phyloP scores from a whole-genome alignment of 1,140 invertebrate species.

The Plodia interpunctella region DNA sequence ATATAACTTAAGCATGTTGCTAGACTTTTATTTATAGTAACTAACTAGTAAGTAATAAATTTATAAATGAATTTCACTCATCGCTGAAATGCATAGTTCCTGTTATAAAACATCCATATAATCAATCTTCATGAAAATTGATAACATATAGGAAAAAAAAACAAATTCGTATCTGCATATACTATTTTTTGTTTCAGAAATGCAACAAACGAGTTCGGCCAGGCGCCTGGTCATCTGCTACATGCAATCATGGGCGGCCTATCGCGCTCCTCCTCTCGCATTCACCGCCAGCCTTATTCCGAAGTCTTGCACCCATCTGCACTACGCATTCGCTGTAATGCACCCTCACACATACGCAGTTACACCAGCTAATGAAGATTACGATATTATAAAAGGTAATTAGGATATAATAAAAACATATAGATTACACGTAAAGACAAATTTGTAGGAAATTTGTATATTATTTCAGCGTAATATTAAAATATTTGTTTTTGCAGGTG shows the following conservation, averaged over 20 bases:
- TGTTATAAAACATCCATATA: too few relatives aligned
- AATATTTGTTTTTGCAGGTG: constrained; percentile 57
- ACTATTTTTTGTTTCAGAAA: constrained; percentile 35
- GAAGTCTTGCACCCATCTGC: constrained; percentile 87
- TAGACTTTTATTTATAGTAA: too few relatives aligned
- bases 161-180: too few relatives aligned
- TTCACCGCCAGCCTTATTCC: constrained; percentile 84
- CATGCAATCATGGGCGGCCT: constrained; percentile 81
- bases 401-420: too few relatives aligned
- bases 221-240: constrained; percentile 80
- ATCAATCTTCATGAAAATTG: too few relatives aligned
- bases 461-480: too few relatives aligned
- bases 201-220: constrained; percentile 48
- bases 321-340: constrained; percentile 87
- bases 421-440: too few relatives aligned
- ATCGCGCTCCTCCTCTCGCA: constrained; percentile 81
- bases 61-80: too few relatives aligned
- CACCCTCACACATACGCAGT: constrained; percentile 81
- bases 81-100: too few relatives aligned
- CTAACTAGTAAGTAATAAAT: too few relatives aligned
- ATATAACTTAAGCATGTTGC: too few relatives aligned
- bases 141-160: too few relatives aligned
- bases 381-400: constrained; percentile 78
- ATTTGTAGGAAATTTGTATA: not conserved
- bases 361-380: constrained; percentile 78